phyloP scores from a whole-genome alignment of 2,888 invertebrate species.

The Iselma pallidipennis region DNA sequence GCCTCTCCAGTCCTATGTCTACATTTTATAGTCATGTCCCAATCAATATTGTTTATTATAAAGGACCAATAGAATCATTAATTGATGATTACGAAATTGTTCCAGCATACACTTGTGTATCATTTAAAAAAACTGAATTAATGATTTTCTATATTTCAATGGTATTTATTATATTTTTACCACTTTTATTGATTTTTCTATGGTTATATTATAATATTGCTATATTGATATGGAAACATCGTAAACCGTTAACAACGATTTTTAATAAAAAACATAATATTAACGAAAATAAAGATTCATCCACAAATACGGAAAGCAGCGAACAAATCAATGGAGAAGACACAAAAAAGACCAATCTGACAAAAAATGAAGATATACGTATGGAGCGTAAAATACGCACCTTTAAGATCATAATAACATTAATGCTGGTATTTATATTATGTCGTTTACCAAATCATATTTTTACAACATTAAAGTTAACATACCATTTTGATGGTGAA shows the following conservation, averaged over 20 bases:
- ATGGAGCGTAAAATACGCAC: slow-evolving; percentile 60
- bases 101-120: slow-evolving; percentile 38
- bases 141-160: slow-evolving; percentile 44
- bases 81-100: slow-evolving; percentile 33
- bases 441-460: slow-evolving; percentile 61
- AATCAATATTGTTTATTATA: slow-evolving; percentile 41
- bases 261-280: slow-evolving; percentile 28
- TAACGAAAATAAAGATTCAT: slow-evolving; percentile 24
- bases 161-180: slow-evolving; percentile 55
- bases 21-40: slow-evolving; percentile 47
- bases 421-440: slow-evolving; percentile 60
- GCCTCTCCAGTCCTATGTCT: slow-evolving; percentile 54
- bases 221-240: slow-evolving; percentile 57
- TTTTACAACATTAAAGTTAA: slow-evolving; percentile 57
- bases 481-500: slow-evolving; percentile 35
- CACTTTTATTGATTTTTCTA: slow-evolving; percentile 57
- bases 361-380: slow-evolving; percentile 38
- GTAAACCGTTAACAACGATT: slow-evolving; percentile 47
- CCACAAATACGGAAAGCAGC: slow-evolving; percentile 27
- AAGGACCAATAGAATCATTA: slow-evolving; percentile 23
- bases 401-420: slow-evolving; percentile 60
- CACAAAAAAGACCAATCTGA: not conserved
- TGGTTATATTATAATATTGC: slow-evolving; percentile 60
- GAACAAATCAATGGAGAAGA: slow-evolving; percentile 18
- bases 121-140: slow-evolving; percentile 35